Base-by-base conservation (phyloP, 2,888 invertebrate species). In the Netelia inedita region DNA sequence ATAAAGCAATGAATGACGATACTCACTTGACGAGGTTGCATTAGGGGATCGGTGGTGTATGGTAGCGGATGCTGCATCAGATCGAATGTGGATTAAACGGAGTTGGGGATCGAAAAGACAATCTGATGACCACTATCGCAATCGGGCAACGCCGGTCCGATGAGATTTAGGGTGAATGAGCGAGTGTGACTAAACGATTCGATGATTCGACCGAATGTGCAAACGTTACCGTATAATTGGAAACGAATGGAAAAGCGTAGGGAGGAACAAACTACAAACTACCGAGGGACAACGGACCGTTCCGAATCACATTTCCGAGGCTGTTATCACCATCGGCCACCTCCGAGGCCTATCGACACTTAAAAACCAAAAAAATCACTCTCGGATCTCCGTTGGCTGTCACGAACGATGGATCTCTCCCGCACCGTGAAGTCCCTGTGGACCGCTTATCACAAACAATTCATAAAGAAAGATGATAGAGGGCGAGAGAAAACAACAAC, bases 241-340 rank as follows among this genome's bases (percentile, higher is more conserved):
- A 35, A 35, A 8, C 75, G 72, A 35, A 68, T 65, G 72, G 14
- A 35, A 46, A 46, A n/a, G 83, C 68, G 87, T 85, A 85, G 75
- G 75, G 88, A 87, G 87, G 90, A 89, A 85, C 87, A 86, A 89
- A 91, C 93, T 93, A 93, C 93, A 93, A 93, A 93, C 93, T 93
- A 93, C 93, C 90, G 89, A 89, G 90, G 86, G 89, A 89, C 88
- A 87, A 88, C 88, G 63, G 65, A 85, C 90, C 86, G 10, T 90
- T 89, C 89, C 90, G 92, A 92, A 89, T 93, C 93, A 93, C 93
- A 93, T 93, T 90, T 92, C 93, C 91, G 90, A 88, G 89, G 90
- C 88, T 90, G 87, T 81, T 87, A 87, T 91, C 91, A 89, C 90
- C 90, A 87, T 84, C 88, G 86, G 89, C 88, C 87, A 87, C 89